Conservation (phyloP, 1,140 invertebrate species). For the Diploscapter pachys region DNA sequence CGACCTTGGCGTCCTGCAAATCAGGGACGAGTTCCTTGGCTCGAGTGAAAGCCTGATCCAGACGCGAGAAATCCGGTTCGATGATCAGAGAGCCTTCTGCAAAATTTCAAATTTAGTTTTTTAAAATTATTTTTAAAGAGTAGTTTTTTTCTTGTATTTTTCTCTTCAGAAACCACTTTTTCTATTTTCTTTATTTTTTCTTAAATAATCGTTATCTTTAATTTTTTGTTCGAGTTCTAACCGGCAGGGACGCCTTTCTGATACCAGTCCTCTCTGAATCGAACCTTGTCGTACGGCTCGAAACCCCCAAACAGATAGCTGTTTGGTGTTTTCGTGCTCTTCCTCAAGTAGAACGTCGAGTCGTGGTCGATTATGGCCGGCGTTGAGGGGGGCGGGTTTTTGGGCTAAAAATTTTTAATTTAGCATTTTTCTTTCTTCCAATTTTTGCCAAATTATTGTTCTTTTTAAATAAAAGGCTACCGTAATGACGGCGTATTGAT, state of each 20-base stretch:
- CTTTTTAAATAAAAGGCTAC: not conserved
- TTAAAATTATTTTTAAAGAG: not conserved
- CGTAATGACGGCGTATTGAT: slow-evolving; percentile 38
- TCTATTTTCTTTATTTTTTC: too few relatives aligned
- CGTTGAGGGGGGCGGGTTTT: slow-evolving; percentile 55
- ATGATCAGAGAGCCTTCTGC: slow-evolving; percentile 32
- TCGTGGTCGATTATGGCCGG: slow-evolving; percentile 63
- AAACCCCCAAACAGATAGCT: slow-evolving; percentile 62
- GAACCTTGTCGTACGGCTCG: slow-evolving; percentile 59
- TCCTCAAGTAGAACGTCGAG: slow-evolving; percentile 61
- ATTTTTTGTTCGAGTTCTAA: slow-evolving; percentile 13
- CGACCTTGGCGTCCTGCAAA: slow-evolving; percentile 24
- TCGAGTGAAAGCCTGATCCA: slow-evolving; percentile 26
- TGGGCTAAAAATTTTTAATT: slow-evolving; percentile 20
- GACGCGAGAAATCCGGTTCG: slow-evolving; percentile 33
- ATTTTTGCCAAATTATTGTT: too few relatives aligned
- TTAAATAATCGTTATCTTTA: too few relatives aligned
- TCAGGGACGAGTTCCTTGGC: slow-evolving; percentile 26
- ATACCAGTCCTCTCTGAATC: slow-evolving; percentile 60
- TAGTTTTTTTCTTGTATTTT: too few relatives aligned
- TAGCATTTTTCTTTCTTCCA: too few relatives aligned
- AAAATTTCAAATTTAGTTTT: slow-evolving; percentile 1
- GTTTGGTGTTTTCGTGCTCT: slow-evolving; percentile 32
- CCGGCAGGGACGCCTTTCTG: slow-evolving; percentile 59
- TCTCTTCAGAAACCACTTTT: too few relatives aligned